Base-by-base conservation (phyloP, 2,113 vertebrate species). In the Ailurus styani region DNA sequence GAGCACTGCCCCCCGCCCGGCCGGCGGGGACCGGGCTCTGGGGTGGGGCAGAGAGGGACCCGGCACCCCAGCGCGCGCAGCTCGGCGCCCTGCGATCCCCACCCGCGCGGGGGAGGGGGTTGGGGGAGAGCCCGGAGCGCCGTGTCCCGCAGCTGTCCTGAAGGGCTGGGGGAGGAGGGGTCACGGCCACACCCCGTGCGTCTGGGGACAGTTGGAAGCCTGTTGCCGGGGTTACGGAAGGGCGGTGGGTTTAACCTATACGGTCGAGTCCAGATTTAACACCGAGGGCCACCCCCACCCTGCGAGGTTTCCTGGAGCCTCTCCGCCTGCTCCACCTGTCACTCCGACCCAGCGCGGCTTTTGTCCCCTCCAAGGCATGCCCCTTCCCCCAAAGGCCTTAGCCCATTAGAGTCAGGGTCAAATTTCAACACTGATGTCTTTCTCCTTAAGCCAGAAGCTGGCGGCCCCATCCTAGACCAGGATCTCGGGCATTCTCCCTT, bases 91-190 rank as follows among this genome's bases (percentile, higher is more conserved):
- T 34, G 10, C 0, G 42, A 15, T 17, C 45, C 62, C 83, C 55
- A 62, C n/a, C 66, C 15, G 40, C 37, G 7, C n/a, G 3, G 31
- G 27, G 42, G n/a, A 9, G 21, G 5, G 12, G 25, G 6, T 7
- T 14, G 34, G 64, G 20, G 60, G 27, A 62, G 64, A 37, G 60
- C n/a, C 47, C 77, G 27, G 92, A 81, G 34, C 42, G 18, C 52
- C 5, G 57, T 72, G 72, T 27, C 70, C 72, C 27, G 66, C 97
- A 97, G 95, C 96, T 97, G 98, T 93, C 45, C 29, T 23, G 75
- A 52, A 55, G 91, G 78, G 85, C 45, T 54, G 25, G 14, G 50
- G 70, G 66, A 47, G 55, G 89, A 42, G 70, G 52, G 27, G 4
- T 79, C 11, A 20, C 13, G 7, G 90, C 87, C 93, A 83, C 96